A percentile compares a stretch with the other conserved stretches of the same genome.
Conservation (phyloP, 2,113 vertebrate species). For the Nestor notabilis region DNA sequence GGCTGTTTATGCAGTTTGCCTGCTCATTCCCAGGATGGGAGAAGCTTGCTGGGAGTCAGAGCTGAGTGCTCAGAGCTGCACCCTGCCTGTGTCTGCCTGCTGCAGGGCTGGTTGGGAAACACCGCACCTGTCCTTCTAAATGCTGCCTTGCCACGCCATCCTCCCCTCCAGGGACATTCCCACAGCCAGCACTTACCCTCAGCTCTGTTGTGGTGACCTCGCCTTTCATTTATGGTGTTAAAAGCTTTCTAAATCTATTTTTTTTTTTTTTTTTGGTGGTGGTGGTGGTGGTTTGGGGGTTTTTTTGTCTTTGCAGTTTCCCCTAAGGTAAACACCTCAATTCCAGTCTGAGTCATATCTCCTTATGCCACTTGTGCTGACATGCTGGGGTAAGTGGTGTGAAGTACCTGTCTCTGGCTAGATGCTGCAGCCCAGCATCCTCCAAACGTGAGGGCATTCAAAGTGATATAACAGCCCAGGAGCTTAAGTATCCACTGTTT, state of each 20-base stretch:
- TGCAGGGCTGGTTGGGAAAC: not conserved
- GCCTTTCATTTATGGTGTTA: constrained; percentile 21
- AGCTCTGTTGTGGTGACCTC: constrained; percentile 31
- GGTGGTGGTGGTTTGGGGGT: not conserved
- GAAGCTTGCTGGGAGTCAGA: not conserved
- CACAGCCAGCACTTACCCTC: not conserved
- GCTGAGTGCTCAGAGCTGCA: not conserved
- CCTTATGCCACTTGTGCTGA: not conserved
- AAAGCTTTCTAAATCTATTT: constrained; percentile 30
- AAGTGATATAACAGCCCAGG: not conserved
- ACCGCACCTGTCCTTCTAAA: not conserved
- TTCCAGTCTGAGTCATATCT: constrained; percentile 43
- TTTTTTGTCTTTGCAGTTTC: not conserved
- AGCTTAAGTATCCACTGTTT: not conserved
- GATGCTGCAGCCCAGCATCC: not conserved
- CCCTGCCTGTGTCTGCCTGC: not conserved
- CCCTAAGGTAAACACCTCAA: constrained; percentile 38
- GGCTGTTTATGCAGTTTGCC: not conserved
- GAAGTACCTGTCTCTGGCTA: not conserved
- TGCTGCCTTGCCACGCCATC: not conserved
- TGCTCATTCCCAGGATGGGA: fast-evolving
- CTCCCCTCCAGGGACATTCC: constrained; percentile 3
- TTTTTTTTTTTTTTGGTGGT: not conserved
- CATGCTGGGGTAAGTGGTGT: not conserved
- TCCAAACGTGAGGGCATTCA: not conserved